These are phyloP conservation scores for Galaxias olidus DNA, from an alignment of 2,797 vertebrate genomes.

Conservation along the genomic window DNA sequence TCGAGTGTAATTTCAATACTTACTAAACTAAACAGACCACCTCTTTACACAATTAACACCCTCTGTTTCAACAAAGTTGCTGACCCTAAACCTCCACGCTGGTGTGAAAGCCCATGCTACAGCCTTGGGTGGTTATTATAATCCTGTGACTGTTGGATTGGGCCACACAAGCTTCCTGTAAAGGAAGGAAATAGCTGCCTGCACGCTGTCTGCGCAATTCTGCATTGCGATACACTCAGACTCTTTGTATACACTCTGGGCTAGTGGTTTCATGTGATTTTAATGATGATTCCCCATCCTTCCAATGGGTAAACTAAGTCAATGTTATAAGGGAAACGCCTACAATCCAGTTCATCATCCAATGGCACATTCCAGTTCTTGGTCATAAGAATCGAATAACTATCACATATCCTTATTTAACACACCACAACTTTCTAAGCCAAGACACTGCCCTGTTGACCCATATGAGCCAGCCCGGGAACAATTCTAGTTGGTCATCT, in stretches of 20 bases:
- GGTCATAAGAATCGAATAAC: too few species aligned
- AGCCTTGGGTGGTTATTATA: not conserved
- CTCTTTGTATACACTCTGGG: not conserved
- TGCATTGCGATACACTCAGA: slow-evolving; percentile 7
- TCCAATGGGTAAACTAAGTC: too few species aligned
- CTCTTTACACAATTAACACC: too few species aligned
- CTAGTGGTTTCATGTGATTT: slow-evolving; percentile 23
- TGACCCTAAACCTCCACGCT: not conserved
- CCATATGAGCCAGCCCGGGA: too few species aligned
- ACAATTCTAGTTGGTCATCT: not conserved
- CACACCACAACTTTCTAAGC: too few species aligned
- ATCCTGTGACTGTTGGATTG: slow-evolving; percentile 28
- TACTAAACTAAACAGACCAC: too few species aligned
- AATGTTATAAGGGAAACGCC: too few species aligned
- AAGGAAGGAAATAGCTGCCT: slow-evolving; percentile 48
- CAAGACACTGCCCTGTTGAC: too few species aligned
- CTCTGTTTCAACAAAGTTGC: slow-evolving; percentile 8
- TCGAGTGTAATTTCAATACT: not conserved
- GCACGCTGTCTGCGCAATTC: not conserved
- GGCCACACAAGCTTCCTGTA: slow-evolving; percentile 9
- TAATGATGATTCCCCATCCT: not conserved
- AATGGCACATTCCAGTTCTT: too few species aligned
- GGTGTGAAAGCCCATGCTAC: not conserved
- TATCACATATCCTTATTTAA: too few species aligned
- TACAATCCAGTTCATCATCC: too few species aligned